Conservation (phyloP, 2,113 vertebrate species). For the Podilymbus podiceps region DNA sequence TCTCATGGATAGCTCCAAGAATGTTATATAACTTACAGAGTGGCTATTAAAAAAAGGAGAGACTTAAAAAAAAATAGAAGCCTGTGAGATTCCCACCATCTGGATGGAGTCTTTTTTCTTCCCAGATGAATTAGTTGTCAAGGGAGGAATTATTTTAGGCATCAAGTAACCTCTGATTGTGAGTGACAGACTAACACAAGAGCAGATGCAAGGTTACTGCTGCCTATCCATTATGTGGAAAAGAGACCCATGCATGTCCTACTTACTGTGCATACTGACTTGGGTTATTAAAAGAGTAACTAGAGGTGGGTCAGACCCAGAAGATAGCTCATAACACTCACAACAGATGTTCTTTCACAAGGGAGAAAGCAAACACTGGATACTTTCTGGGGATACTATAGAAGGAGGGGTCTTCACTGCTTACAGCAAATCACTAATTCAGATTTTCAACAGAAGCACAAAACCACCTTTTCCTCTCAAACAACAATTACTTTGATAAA, state of each 20-base stretch:
- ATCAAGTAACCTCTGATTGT: slow-evolving; percentile 61
- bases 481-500: background rate
- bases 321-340: background rate
- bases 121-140: slow-evolving; percentile 67
- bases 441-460: background rate
- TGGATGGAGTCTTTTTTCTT: slow-evolving; percentile 67
- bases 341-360: slow-evolving; percentile 25
- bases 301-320: slow-evolving; percentile 1
- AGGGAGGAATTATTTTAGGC: slow-evolving; percentile 68
- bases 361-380: background rate
- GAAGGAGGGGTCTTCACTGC: background rate
- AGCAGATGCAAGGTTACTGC: slow-evolving; percentile 62
- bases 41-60: slow-evolving; percentile 25
- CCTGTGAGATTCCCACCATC: slow-evolving; percentile 63
- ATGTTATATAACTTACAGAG: slow-evolving; percentile 45
- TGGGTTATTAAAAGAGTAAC: slow-evolving; percentile 4
- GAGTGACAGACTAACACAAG: slow-evolving; percentile 68
- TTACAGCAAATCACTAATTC: background rate
- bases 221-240: slow-evolving; percentile 44
- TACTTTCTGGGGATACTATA: background rate
- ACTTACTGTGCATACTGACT: slow-evolving; percentile 7
- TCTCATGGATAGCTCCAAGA: background rate
- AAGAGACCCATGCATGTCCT: slow-evolving; percentile 25
- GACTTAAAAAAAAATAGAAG: background rate
- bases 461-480: background rate